Conservation (phyloP, 2,888 invertebrate genomes). For the Ennomos erosarius region DNA sequence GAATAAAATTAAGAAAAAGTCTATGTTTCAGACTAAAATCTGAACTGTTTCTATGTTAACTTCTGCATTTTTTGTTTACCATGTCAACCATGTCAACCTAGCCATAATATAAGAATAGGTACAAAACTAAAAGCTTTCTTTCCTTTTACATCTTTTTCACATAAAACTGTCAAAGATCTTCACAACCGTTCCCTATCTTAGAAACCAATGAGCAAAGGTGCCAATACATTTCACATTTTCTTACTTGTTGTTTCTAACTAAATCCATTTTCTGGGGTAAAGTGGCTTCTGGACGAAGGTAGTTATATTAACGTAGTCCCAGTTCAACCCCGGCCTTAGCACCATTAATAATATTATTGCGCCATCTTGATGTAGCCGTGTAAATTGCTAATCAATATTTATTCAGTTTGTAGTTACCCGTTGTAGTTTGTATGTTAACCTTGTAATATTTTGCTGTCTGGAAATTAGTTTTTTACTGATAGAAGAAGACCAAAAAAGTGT, state of each 20-base stretch:
- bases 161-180: conserved; percentile 23
- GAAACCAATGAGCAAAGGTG: too few relatives aligned
- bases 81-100: conserved; percentile 18
- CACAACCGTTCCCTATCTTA: conserved; percentile 27
- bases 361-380: conserved; percentile 65
- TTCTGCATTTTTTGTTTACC: conserved; percentile 5
- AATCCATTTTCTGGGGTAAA: conserved; percentile 62
- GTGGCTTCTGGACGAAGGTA: conserved; percentile 46
- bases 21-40: too few relatives aligned
- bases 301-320: conserved; percentile 66
- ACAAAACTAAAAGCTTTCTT: conserved; percentile 4
- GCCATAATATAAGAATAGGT: conserved; percentile 1
- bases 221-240: conserved; percentile 11
- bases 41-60: not conserved
- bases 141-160: conserved; percentile 15
- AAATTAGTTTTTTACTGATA: too few relatives aligned
- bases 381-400: conserved; percentile 74
- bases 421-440: too few relatives aligned
- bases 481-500: too few relatives aligned
- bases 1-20: too few relatives aligned
- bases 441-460: too few relatives aligned
- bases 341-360: conserved; percentile 75
- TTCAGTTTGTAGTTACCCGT: not conserved
- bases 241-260: conserved; percentile 61
- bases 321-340: conserved; percentile 60